Evolutionary conservation across 2,113 vertebrate genomes (phyloP).

Genomic region (Gymnobelideus leadbeateri): DNA sequence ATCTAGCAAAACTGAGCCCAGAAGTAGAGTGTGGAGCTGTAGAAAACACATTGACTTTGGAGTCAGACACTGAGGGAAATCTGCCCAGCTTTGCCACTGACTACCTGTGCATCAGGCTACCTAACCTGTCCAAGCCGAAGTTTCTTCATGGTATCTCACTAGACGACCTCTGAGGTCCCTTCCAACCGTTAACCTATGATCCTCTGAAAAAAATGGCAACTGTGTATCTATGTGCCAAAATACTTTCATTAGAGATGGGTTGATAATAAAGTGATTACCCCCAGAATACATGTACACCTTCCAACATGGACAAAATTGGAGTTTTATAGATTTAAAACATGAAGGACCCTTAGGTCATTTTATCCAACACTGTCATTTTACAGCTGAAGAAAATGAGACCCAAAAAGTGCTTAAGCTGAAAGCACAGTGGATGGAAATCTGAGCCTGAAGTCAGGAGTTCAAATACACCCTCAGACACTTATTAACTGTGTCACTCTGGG

Average conservation of each 20-base stretch:
- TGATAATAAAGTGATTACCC: slow-evolving; percentile 37
- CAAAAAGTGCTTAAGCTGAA: neutral
- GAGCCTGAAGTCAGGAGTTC: too few relatives aligned
- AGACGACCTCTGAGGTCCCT: neutral
- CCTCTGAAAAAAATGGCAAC: neutral
- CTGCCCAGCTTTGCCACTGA: neutral
- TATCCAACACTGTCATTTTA: neutral
- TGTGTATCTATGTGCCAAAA: slow-evolving; percentile 2
- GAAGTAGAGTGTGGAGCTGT: neutral
- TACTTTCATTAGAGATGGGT: slow-evolving; percentile 6
- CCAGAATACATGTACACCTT: neutral
- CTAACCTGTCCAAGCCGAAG: neutral
- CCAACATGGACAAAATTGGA: neutral
- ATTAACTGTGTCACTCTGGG: neutral
- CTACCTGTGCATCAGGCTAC: neutral
- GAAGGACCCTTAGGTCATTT: neutral
- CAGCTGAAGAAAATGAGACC: neutral
- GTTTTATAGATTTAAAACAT: neutral
- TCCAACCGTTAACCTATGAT: neutral
- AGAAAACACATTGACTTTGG: neutral
- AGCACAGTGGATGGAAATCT: neutral
- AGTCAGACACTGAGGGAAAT: neutral
- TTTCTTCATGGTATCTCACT: neutral
- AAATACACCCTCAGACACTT: neutral
- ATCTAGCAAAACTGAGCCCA: neutral